phyloP scores from a whole-genome alignment of 2,113 vertebrate genomes.

The Gracilinanus agilis region DNA sequence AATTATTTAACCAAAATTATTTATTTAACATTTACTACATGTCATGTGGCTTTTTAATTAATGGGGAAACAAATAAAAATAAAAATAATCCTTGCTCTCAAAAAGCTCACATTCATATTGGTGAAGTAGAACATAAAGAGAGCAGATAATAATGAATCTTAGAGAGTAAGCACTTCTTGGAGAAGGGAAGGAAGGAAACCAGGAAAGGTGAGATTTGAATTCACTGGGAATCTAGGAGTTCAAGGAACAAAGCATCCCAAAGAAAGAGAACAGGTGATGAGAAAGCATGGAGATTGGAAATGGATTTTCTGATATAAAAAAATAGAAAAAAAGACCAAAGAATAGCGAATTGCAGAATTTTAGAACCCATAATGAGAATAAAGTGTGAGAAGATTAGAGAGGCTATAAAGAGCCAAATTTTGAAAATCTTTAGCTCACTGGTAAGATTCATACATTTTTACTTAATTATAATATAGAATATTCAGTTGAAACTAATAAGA shows the following conservation, averaged over 20 bases:
- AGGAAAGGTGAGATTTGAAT: background rate
- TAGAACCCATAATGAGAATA: background rate
- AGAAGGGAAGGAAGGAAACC: background rate
- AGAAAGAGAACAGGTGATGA: background rate
- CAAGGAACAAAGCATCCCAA: background rate
- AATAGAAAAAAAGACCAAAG: too few relatives aligned
- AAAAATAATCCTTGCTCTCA: too few relatives aligned
- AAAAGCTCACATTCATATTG: too few relatives aligned
- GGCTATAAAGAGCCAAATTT: background rate
- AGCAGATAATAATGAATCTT: background rate
- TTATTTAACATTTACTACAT: too few relatives aligned
- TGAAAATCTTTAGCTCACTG: background rate
- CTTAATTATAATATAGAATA: background rate
- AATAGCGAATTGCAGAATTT: background rate
- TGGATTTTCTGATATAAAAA: background rate
- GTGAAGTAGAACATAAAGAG: too few relatives aligned
- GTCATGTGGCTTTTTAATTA: too few relatives aligned
- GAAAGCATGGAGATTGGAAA: background rate
- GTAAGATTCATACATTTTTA: background rate
- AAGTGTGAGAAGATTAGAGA: background rate
- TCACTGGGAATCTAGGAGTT: background rate
- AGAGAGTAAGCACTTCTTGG: background rate
- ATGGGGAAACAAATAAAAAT: too few relatives aligned
- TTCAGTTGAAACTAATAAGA: background rate
- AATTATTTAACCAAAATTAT: too few relatives aligned